Evolutionary conservation across 2,888 invertebrate species (phyloP), one percentile per base, ranked within the genome.

Genomic region (Philaethria dido): DNA sequence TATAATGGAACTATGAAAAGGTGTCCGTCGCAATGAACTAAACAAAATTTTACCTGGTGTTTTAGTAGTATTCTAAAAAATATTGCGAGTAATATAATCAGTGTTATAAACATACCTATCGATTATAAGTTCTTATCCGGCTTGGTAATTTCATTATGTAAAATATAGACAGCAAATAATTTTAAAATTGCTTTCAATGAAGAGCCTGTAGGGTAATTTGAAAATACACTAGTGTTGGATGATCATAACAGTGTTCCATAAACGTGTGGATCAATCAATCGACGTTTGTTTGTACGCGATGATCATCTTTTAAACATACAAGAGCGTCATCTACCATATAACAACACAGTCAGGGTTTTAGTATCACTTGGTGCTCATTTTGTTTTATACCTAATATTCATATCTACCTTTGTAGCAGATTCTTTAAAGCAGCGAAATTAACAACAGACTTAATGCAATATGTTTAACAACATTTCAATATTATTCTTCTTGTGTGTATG

Each of bases 81-180:
- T 85, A 88, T 88, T 84, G 85, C 83, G 81, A 80, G 79, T 78
- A 80, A 82, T 79, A 77, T 75, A 72, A 77, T 78, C 80, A 82
- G 82, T 76, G 80, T 82, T 80, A 79, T 81, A 81, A 82, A 77
- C 74, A 77, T 75, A 79, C 73, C 79, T 70, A 77, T 81, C 77
- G 73, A 77, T 80, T 62, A 83, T 75, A 73, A 80, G 82, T 79
- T 79, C 76, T 78, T 71, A 42, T 54, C 54, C 16, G 54, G 36
- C 42, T 75, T 70, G 71, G 67, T 70, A 78, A 76, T 80, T 77
- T 76, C 73, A 69, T 62, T 77, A 71, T 75, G 73, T 80, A 76
- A 79, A 79, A 78, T 78, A 79, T 78, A 82, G 81, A 78, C 80
- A 16, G 52, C 52, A 84, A 84, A 75, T 75, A 82, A 57, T 16